Evolutionary conservation across 2,797 vertebrate genomes (phyloP).

Genomic region (Sebastes trivittatus): DNA sequence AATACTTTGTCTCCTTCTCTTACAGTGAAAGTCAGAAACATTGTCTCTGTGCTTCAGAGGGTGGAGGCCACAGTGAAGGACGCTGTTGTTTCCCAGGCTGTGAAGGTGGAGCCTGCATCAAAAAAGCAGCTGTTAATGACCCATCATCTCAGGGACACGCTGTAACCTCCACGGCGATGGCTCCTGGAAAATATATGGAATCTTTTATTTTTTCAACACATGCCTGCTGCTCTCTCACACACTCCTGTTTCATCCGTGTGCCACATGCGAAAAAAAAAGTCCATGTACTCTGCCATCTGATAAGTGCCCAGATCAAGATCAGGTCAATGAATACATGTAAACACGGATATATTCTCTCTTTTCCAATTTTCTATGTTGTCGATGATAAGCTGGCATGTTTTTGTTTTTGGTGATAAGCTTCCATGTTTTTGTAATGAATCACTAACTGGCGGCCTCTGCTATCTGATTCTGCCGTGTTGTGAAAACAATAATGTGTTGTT

Average conservation of each 20-base stretch:
- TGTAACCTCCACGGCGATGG: conserved; percentile 43
- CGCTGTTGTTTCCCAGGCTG: conserved; percentile 28
- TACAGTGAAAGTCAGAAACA: conserved; percentile 16
- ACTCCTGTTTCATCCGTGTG: neutral
- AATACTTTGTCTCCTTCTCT: conserved; percentile 10
- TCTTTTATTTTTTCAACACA: neutral
- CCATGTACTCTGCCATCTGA: conserved; percentile 2
- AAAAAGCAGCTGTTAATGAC: conserved; percentile 55
- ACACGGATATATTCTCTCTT: conserved; percentile 14
- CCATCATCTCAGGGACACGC: conserved; percentile 56
- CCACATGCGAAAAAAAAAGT: neutral
- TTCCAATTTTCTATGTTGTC: conserved; percentile 44
- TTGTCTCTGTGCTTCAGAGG: conserved; percentile 11
- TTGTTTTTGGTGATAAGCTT: conserved; percentile 49
- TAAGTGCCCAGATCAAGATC: conserved; percentile 23
- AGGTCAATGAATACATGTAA: conserved; percentile 47
- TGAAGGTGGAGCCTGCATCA: conserved; percentile 25
- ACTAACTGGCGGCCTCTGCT: conserved; percentile 32
- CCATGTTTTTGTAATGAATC: conserved; percentile 65
- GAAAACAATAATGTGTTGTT: conserved; percentile 54
- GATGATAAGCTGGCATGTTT: conserved; percentile 41
- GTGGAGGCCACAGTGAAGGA: conserved; percentile 57
- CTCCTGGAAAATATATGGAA: conserved; percentile 10
- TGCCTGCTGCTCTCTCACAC: neutral
- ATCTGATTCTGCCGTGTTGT: conserved; percentile 56